Evolutionary conservation across 2,113 vertebrate genomes (phyloP).

Genomic region (Eira barbara): DNA sequence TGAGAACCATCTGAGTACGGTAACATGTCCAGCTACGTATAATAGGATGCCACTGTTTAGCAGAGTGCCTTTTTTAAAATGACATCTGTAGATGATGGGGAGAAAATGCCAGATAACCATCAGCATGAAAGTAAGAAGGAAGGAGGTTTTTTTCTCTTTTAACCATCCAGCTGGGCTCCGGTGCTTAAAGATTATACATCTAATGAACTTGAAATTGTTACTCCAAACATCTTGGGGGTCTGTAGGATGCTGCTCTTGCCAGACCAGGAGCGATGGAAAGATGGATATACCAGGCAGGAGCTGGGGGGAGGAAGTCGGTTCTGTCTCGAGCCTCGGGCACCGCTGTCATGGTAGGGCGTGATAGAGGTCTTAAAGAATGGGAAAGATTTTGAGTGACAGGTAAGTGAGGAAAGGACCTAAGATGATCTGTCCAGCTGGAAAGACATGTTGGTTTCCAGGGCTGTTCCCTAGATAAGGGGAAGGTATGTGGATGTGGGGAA

Average conservation of each 20-base stretch:
- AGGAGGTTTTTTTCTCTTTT: neutral
- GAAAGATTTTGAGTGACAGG: neutral
- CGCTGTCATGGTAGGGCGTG: accelerated
- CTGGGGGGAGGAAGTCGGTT: neutral
- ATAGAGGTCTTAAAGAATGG: neutral
- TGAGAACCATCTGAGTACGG: slow-evolving; percentile 17
- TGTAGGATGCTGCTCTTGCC: neutral
- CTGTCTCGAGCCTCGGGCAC: no score
- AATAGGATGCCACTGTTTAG: neutral
- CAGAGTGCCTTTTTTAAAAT: neutral
- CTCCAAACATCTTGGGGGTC: neutral
- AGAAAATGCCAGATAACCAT: neutral
- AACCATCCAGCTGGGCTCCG: neutral
- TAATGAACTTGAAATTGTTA: neutral
- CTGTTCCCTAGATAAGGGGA: neutral
- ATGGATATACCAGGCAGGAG: neutral
- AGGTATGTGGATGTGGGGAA: neutral
- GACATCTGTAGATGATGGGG: neutral
- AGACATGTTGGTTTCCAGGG: neutral
- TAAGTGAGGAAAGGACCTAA: neutral
- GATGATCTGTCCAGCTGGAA: neutral
- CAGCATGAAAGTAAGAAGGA: neutral
- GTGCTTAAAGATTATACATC: neutral
- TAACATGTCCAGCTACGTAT: neutral
- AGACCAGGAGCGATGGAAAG: neutral